Evolutionary conservation across 2,888 invertebrate species (phyloP), one percentile per base, ranked within the genome.

Genomic region (Hirtodrosophila histrioides): DNA sequence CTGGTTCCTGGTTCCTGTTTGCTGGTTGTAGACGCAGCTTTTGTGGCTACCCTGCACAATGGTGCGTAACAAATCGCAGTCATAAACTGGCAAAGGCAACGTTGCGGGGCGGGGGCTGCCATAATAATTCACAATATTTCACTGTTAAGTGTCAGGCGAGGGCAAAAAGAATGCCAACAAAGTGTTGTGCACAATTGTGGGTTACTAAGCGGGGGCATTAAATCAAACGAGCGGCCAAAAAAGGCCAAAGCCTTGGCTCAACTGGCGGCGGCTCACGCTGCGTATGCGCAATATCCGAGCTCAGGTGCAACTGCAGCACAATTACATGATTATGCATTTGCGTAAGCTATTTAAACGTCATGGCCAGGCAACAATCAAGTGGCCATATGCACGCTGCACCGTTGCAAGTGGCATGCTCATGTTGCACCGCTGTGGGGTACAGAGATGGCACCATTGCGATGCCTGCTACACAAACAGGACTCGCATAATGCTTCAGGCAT

Each of bases 71-170:
- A 85, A 86, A 85, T 85, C 81, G 86, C 74, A 63, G 84, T 69
- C 81, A 85, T 85, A 85, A 85, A 86, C 75, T 68, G 81, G 43
- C 69, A 63, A 81, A 50, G 68, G 63, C 68, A 66, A 67, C 61
- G 37, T 55, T 27, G 41, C 35, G 9, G 45, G 46, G 62, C 62
- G 27, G 72, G 69, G 48, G 65, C 77, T 72, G 76, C 77, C 81
- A 86, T 84, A 88, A 85, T 85, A 88, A 85, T 88, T 85, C 87
- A 88, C 82, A 88, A 88, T 85, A 86, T 85, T 85, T 85, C 88
- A 86, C 78, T 75, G 88, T 76, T 84, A 85, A 85, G 88, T 88
- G 85, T 85, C 85, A 88, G 84, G 83, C 48, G 54, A 48, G 40
- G 56, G 75, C 75, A 68, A 69, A 77, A 65, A 66, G 45, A 77